A percentile compares a stretch with the other conserved stretches of the same genome.
These are phyloP conservation scores for Leptothorax acervorum DNA, from an alignment of 2,888 invertebrate species.

Conservation along the genomic window DNA sequence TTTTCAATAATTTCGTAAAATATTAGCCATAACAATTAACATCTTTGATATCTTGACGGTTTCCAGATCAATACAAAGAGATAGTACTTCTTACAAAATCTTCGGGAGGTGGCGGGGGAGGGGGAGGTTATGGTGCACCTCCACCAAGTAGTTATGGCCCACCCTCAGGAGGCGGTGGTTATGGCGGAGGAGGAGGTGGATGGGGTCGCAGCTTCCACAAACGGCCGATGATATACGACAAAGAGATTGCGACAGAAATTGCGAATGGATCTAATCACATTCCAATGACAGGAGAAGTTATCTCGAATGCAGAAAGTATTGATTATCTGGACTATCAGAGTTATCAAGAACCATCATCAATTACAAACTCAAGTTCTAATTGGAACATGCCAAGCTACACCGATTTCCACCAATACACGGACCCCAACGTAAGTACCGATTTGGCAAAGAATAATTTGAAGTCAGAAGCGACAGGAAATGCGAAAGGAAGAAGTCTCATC, in stretches of 20 bases:
- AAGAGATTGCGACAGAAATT: background rate
- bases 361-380: conserved; percentile 26
- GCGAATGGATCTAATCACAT: conserved; percentile 16
- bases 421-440: background rate
- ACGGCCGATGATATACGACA: conserved; percentile 74
- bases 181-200: conserved; percentile 81
- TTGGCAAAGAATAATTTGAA: background rate
- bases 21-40: background rate
- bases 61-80: conserved; percentile 79
- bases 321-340: conserved; percentile 27
- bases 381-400: conserved; percentile 42
- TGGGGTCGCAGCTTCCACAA: conserved; percentile 87
- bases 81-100: conserved; percentile 85
- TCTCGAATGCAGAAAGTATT: background rate
- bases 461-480: background rate
- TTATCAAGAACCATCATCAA: conserved; percentile 1
- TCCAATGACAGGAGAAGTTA: conserved; percentile 32
- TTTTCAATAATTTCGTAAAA: background rate
- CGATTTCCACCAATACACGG: background rate
- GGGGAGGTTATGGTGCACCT: conserved; percentile 82
- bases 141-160: conserved; percentile 78
- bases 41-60: background rate
- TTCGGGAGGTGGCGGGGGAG: conserved; percentile 82
- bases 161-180: conserved; percentile 80
- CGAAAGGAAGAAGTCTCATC: background rate